A percentile compares a stretch with the other conserved stretches of the same genome.
These are phyloP conservation scores for Burhinus oedicnemus DNA, from an alignment of 2,113 vertebrate genomes.

Conservation along the genomic window DNA sequence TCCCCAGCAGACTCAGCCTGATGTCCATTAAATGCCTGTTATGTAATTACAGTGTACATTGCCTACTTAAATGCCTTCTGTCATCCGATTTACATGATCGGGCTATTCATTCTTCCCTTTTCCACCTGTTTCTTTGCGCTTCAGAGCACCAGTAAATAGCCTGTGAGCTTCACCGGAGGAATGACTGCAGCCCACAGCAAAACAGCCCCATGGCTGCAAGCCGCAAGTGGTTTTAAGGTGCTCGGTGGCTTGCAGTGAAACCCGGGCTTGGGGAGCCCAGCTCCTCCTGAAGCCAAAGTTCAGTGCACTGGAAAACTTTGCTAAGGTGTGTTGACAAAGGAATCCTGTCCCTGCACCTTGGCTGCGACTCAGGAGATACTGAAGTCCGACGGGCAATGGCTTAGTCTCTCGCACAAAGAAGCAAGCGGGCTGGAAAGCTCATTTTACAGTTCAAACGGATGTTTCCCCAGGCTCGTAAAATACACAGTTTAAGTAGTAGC, in stretches of 20 bases:
- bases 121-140: neutral
- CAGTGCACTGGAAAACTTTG: neutral
- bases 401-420: slow-evolving; percentile 11
- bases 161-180: neutral
- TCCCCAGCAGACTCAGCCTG: neutral
- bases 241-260: neutral
- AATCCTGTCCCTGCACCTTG: neutral
- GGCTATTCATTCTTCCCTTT: neutral
- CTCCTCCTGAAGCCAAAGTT: slow-evolving; percentile 33
- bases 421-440: neutral
- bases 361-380: neutral
- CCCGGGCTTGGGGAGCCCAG: neutral
- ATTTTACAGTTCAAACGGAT: slow-evolving; percentile 67
- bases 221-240: neutral
- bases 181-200: neutral
- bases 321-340: slow-evolving; percentile 15
- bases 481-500: slow-evolving; percentile 67
- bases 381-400: neutral
- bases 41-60: neutral
- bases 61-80: neutral
- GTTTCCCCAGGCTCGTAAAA: slow-evolving; percentile 75
- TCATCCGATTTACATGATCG: neutral
- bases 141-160: neutral
- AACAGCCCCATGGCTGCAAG: neutral
- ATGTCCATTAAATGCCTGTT: neutral